phyloP scores from a whole-genome alignment of 2,888 invertebrate species.

The Beris chalybata region DNA sequence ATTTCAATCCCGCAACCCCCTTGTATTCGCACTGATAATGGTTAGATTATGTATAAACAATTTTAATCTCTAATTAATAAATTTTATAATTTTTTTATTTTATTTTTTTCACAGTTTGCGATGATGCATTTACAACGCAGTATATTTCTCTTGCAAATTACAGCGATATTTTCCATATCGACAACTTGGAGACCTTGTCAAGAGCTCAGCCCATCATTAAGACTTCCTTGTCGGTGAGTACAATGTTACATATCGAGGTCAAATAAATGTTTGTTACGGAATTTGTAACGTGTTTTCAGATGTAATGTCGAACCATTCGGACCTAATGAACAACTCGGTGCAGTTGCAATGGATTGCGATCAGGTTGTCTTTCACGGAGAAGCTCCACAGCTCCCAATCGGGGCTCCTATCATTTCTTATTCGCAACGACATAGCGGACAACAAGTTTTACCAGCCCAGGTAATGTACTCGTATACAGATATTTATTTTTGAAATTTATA shows the following conservation, averaged over 20 bases:
- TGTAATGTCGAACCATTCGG: constrained; percentile 59
- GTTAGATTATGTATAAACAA: too few species aligned
- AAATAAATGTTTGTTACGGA: neutral
- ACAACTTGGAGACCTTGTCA: constrained; percentile 71
- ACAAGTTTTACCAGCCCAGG: constrained; percentile 78
- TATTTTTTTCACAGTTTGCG: constrained; percentile 24
- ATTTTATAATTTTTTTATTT: constrained; percentile 3
- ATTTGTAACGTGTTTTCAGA: constrained; percentile 47
- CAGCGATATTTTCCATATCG: constrained; percentile 49
- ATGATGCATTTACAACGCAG: constrained; percentile 33
- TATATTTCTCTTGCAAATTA: constrained; percentile 43
- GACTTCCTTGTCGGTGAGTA: constrained; percentile 69
- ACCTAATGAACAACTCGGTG: constrained; percentile 58
- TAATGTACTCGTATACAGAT: constrained; percentile 49
- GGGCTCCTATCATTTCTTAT: constrained; percentile 78
- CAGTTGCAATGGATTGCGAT: constrained; percentile 81
- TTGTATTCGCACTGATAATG: too few species aligned
- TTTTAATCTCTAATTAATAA: too few species aligned
- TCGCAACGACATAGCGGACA: constrained; percentile 79
- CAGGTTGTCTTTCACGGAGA: constrained; percentile 78
- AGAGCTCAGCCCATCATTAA: constrained; percentile 73
- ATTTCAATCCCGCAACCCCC: too few species aligned
- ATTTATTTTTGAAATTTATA: neutral
- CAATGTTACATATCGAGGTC: neutral
- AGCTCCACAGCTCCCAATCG: constrained; percentile 73